Evolutionary conservation across 2,113 vertebrate species (phyloP), one percentile per base, ranked within the genome.

Genomic region (Mustela nigripes): DNA sequence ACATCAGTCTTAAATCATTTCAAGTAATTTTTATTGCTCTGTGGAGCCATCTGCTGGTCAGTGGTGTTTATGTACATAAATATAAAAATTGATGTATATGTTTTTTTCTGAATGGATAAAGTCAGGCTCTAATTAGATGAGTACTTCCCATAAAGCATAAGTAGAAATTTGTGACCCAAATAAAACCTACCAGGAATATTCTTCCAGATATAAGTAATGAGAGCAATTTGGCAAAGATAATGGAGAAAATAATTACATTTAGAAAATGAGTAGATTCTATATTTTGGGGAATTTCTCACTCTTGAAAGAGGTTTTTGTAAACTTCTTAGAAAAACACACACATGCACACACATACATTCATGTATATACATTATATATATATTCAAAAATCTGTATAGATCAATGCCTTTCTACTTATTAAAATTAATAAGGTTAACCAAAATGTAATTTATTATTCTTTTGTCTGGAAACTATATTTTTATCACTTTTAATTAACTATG

Each of bases 31-130:
- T 96, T 97, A 31, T 94, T 98, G 97, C 98, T 98, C 98, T 97
- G 63, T 98, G 97, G 96, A 96, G 98, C 98, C 99, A 98, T 95
- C 99, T 99, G 60, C 97, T 98, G 98, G 98, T 78, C 92, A 97
- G 31, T 94, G 28, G 7, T 87, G n/a, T 79, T 62, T 50, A 73
- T 28, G 81, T 21, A 42, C 45, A 9, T 28, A 69, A 18, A 74
- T 58, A 31, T 58, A 39, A 89, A 89, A 28, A 24, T 88, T 39
- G 15, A 4, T 58, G 45, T 31, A 31, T 42, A n/a, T 50, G 2
- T 71, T 93, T 85, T 78, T 94, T 45, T 53, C 8, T 9, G 11
- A 36, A 85, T 65, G 11, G 65, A 10, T 62, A 48, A 86, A 86
- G 50, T 95, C 50, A 89, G 12, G 2, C 14, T 89, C 21, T 84